These are phyloP conservation scores for Trissolcus japonicus DNA, from an alignment of 2,888 invertebrate genomes.

Conservation along the genomic window DNA sequence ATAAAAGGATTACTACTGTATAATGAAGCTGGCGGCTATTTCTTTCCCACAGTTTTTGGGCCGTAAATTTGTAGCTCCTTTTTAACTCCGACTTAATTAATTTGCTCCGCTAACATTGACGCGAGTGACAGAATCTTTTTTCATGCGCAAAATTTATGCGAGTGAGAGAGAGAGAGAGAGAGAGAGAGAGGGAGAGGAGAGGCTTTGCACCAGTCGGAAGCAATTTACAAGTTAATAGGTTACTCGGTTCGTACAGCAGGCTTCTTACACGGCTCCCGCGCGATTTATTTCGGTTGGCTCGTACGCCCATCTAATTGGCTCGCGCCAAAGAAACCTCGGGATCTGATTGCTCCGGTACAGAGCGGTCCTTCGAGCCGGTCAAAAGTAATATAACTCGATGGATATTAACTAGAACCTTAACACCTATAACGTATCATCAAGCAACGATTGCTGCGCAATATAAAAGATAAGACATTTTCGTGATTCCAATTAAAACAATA, in stretches of 20 bases:
- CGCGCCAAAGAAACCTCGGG: constrained; percentile 56
- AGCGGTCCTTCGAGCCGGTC: constrained; percentile 14
- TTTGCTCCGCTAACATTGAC: constrained; percentile 27
- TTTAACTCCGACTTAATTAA: constrained; percentile 25
- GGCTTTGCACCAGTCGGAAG: constrained; percentile 71
- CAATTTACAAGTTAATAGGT: constrained; percentile 77
- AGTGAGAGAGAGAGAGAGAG: constrained; percentile 6
- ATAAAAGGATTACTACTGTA: constrained; percentile 40
- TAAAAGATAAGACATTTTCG: constrained; percentile 16
- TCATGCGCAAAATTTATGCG: constrained; percentile 66
- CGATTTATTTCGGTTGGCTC: constrained; percentile 61
- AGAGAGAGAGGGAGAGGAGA: constrained; percentile 27
- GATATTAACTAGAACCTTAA: constrained; percentile 31
- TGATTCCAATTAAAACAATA: constrained; percentile 23
- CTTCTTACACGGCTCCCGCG: constrained; percentile 55
- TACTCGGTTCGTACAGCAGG: constrained; percentile 66
- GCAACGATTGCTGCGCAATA: background rate
- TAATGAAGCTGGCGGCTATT: constrained; percentile 7
- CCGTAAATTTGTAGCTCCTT: constrained; percentile 22
- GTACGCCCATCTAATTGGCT: constrained; percentile 64
- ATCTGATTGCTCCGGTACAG: constrained; percentile 60
- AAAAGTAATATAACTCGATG: constrained; percentile 32
- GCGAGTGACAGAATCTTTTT: constrained; percentile 28
- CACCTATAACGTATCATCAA: constrained; percentile 28
- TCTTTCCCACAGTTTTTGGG: constrained; percentile 4